phyloP scores from a whole-genome alignment of 1,140 invertebrate species.

The Trichonephila clavipes region DNA sequence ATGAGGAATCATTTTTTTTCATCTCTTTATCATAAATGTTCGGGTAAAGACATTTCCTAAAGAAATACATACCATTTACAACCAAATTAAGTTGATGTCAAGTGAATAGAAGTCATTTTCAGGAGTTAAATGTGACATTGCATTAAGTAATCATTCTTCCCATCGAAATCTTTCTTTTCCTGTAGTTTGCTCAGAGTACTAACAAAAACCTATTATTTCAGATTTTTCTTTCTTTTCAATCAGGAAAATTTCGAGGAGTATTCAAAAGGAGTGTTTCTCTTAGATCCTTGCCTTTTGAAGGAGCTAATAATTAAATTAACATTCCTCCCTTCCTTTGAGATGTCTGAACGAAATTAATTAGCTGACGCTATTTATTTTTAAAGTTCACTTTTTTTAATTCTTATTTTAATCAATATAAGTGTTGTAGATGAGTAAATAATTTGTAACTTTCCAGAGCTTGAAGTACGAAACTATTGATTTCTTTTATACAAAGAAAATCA shows the following conservation, averaged over 20 bases:
- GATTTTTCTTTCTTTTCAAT: neutral
- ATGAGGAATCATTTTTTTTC: neutral
- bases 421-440: neutral
- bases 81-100: constrained; percentile 50
- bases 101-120: constrained; percentile 23
- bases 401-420: neutral
- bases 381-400: neutral
- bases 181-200: neutral
- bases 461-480: too few relatives aligned
- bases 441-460: too few relatives aligned
- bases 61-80: constrained; percentile 4
- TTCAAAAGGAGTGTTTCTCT: neutral
- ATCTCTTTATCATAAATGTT: neutral
- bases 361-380: neutral
- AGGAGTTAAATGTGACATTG: constrained; percentile 27
- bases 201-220: neutral
- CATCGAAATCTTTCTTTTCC: neutral
- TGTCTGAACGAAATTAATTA: constrained; percentile 57
- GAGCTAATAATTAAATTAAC: constrained; percentile 50
- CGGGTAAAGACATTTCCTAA: neutral
- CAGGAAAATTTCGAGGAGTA: neutral
- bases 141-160: neutral
- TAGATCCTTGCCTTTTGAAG: neutral
- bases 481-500: too few relatives aligned
- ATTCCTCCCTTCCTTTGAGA: neutral